A percentile compares a stretch with the other conserved stretches of the same genome.
Conservation (phyloP, 1,140 invertebrate species). For the Cotesia typhae region DNA sequence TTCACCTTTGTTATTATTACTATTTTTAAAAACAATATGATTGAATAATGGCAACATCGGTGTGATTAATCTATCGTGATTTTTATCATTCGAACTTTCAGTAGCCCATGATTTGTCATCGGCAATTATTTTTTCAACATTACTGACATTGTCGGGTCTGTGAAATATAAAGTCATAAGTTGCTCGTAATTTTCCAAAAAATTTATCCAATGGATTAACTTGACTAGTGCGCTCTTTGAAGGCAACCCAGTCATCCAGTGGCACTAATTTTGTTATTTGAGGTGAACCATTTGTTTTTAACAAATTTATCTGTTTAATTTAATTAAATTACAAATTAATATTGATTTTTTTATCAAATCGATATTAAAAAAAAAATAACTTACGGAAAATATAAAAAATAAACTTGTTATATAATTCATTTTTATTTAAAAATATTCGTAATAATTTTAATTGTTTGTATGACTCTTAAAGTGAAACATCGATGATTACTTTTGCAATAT, state of each 20-base stretch:
- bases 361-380: constrained; percentile 2
- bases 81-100: background rate
- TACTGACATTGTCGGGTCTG: constrained; percentile 48
- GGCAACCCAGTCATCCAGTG: constrained; percentile 47
- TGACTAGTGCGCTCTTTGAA: constrained; percentile 42
- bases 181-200: constrained; percentile 53
- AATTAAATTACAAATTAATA: background rate
- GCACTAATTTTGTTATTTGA: constrained; percentile 53
- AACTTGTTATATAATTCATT: background rate
- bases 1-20: constrained; percentile 3
- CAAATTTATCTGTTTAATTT: constrained; percentile 8
- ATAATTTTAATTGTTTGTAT: background rate
- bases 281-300: constrained; percentile 42
- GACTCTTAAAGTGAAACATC: background rate
- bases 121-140: constrained; percentile 47
- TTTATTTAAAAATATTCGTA: background rate
- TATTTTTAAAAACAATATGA: background rate
- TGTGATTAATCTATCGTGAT: constrained; percentile 32
- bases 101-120: constrained; percentile 28
- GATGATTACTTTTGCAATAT: background rate
- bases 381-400: background rate
- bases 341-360: background rate
- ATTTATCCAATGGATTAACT: constrained; percentile 50
- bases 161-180: constrained; percentile 56
- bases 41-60: constrained; percentile 7